phyloP scores from a whole-genome alignment of 2,888 invertebrate species.

The Coenonympha glycerion region DNA sequence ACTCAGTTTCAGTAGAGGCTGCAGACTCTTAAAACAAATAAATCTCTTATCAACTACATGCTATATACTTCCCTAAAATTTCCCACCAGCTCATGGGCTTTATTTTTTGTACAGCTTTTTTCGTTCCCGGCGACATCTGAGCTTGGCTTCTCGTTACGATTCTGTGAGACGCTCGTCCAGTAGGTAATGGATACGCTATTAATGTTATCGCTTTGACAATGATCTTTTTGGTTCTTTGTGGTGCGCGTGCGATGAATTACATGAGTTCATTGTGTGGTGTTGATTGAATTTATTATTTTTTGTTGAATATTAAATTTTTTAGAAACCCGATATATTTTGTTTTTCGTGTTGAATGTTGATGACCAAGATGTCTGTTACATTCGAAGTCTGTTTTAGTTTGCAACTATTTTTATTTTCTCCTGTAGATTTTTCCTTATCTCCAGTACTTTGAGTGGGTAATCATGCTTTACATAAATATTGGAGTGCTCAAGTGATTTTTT shows the following conservation, averaged over 20 bases:
- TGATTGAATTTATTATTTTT: neutral
- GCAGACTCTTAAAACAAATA: too few relatives aligned
- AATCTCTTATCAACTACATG: neutral
- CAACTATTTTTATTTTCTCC: too few relatives aligned
- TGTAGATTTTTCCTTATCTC: too few relatives aligned
- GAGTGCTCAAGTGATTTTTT: too few relatives aligned
- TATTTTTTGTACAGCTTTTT: slow-evolving; percentile 32
- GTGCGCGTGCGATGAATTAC: neutral
- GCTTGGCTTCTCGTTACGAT: slow-evolving; percentile 54
- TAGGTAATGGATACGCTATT: slow-evolving; percentile 22
- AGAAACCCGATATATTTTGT: too few relatives aligned
- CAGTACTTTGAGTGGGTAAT: too few relatives aligned
- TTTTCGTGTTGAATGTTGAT: too few relatives aligned
- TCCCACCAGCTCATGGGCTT: neutral
- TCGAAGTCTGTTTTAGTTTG: too few relatives aligned
- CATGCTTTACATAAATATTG: too few relatives aligned
- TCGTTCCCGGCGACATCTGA: slow-evolving; percentile 39
- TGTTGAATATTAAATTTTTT: neutral
- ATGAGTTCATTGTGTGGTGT: too few relatives aligned
- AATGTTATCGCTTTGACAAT: neutral
- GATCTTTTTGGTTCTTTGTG: neutral
- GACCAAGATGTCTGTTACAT: too few relatives aligned
- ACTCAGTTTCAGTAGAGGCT: too few relatives aligned
- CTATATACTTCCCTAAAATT: neutral
- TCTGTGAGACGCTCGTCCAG: slow-evolving; percentile 46